Percentiles rank a stretch among this genome's conserved stretches.
phyloP scores from a whole-genome alignment of 2,888 invertebrate species.

The Acanthosepion lycidas region DNA sequence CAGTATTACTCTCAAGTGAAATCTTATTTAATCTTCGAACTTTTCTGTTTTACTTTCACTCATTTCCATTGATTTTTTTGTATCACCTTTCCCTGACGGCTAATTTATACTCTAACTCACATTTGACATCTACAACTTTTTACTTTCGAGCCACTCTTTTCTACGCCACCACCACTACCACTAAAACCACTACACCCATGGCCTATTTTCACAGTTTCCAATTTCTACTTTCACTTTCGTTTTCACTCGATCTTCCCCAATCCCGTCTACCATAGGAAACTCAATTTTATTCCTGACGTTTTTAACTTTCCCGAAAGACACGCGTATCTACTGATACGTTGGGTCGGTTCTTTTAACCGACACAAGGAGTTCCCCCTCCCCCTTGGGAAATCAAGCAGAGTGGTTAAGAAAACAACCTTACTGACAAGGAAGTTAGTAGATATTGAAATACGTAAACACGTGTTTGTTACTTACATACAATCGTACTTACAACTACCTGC shows the following conservation, averaged over 20 bases:
- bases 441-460: no score
- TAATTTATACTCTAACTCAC: no score
- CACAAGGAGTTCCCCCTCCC: background rate
- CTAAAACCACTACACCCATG: background rate
- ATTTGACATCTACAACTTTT: no score
- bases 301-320: background rate
- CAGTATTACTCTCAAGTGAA: no score
- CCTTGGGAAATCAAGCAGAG: constrained; percentile 8
- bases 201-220: background rate
- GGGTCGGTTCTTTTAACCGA: background rate
- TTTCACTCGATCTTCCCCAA: background rate
- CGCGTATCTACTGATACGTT: background rate
- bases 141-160: no score
- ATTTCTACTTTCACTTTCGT: background rate
- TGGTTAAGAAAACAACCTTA: background rate
- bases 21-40: no score
- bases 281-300: background rate
- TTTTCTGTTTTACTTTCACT: no score
- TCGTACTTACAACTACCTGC: no score
- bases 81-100: no score
- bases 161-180: background rate
- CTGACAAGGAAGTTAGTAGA: no score
- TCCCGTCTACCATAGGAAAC: background rate
- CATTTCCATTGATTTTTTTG: no score
- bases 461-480: no score